Percentiles rank a stretch among this genome's conserved stretches.
Evolutionary conservation across 2,797 vertebrate species (phyloP).

Genomic region (Myotis daubentonii): DNA sequence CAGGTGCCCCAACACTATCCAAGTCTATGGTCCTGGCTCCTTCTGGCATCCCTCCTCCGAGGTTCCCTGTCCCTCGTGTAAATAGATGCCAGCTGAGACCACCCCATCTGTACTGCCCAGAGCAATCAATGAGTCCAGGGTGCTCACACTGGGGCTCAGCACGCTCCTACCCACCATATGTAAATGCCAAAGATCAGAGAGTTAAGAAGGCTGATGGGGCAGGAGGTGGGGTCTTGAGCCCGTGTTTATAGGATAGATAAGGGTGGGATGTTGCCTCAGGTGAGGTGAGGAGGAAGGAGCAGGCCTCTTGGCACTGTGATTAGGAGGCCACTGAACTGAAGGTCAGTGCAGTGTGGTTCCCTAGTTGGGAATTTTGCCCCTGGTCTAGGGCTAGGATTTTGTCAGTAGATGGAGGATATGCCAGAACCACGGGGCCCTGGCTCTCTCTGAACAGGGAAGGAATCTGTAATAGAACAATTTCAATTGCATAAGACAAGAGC

Average conservation of each 20-base stretch:
- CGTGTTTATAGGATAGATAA: background rate
- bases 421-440: background rate
- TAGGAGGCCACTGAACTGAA: background rate
- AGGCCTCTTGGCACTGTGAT: background rate
- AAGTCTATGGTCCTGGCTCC: background rate
- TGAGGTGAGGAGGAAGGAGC: background rate
- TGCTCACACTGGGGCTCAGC: background rate
- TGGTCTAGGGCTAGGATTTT: background rate
- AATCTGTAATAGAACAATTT: conserved; percentile 23
- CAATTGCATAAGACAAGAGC: background rate
- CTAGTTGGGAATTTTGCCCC: background rate
- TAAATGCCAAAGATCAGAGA: background rate
- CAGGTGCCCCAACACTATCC: background rate
- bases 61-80: background rate
- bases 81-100: background rate
- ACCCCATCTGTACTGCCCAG: background rate
- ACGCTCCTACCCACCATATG: background rate
- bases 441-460: background rate
- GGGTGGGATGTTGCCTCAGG: background rate
- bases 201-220: background rate
- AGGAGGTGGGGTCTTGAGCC: background rate
- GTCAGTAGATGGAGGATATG: background rate
- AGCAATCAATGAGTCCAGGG: background rate
- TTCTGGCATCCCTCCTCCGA: background rate
- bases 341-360: background rate